Conservation (phyloP, 30 jellyfish, hydroid and myxozoan species). For the Cassiopea andromeda region DNA sequence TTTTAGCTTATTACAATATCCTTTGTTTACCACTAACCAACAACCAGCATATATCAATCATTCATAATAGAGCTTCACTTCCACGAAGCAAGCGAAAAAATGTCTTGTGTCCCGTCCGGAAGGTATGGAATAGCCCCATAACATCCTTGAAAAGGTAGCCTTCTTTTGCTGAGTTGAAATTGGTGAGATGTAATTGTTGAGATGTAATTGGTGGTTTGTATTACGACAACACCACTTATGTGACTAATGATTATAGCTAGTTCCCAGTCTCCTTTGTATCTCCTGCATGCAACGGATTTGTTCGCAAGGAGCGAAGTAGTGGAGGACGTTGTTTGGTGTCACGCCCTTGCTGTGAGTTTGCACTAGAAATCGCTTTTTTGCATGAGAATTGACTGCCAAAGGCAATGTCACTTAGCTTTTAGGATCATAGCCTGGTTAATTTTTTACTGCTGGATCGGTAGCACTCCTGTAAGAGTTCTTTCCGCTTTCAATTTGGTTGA, state of each 20-base stretch:
- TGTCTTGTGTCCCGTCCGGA: no score
- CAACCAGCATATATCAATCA: no score
- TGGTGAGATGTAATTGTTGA: no score
- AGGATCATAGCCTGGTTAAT: constrained; percentile 30
- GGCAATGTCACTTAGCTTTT: constrained; percentile 53
- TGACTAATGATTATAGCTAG: constrained; percentile 22
- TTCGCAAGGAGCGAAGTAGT: constrained; percentile 31
- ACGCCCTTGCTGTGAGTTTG: constrained; percentile 67
- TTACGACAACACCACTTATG: neutral
- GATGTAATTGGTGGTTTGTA: neutral
- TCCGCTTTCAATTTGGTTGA: constrained; percentile 52
- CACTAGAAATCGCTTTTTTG: constrained; percentile 1
- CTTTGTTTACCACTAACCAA: no score
- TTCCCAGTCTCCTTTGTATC: constrained; percentile 38
- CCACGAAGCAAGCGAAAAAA: no score
- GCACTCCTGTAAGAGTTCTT: constrained; percentile 39
- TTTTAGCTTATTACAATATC: no score
- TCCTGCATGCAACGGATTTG: constrained; percentile 74
- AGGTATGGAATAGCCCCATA: no score
- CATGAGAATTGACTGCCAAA: constrained; percentile 19
- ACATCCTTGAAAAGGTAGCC: no score
- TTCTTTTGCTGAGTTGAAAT: no score
- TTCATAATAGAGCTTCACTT: no score
- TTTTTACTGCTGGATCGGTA: constrained; percentile 36
- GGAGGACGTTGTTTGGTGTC: constrained; percentile 33